Evolutionary conservation across 2,797 vertebrate genomes (phyloP), one percentile per base, ranked within the genome.

Genomic region (Apogon hyalosoma): DNA sequence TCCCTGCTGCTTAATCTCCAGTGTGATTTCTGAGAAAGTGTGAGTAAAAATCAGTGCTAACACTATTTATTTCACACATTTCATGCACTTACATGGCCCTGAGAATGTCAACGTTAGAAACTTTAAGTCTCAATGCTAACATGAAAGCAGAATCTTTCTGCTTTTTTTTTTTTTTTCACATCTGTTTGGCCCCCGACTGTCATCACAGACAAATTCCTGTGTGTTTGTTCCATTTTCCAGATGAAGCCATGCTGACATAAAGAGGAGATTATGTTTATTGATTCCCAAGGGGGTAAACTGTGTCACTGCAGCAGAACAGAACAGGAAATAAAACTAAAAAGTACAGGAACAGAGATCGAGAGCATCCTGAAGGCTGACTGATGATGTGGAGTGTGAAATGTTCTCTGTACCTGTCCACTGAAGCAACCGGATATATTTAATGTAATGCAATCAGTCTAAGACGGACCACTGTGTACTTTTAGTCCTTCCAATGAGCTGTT

Each of bases 261-360:
- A 63, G 50, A 59, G 48, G 43, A 68, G 71, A 79, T 68, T 59
- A 65, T 67, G 69, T 33, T 33, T 73, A 84, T 86, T 58, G 82
- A 83, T 84, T 77, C 70, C 53, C 14, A 62, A 77, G 61, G 67
- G 53, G 5, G 7, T 33, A 33, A 86, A 79, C 63, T 77, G 75
- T 75, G 73, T 81, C 80, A 31, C 57, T 81, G 79, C 78, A 67
- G 73, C 73, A 65, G 43, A 74, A 16, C 61, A 62, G 33, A 31
- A 45, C 66, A 31, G 45, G 40, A 70, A 69, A 8, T 50, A 36
- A 42, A 63, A 60, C 31, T 33, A 33, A 33, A 33, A 31, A 42
- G 15, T 21, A n/a, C 39, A 54, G 18, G 19, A 7, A 43, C 21
- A 18, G 7, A 9, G 13, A 21, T 0, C 0, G 24, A n/a, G 40